Percentiles rank a stretch among this genome's conserved stretches.
phyloP scores from a whole-genome alignment of 1,140 invertebrate genomes.

The Mesaphorura yosii region DNA sequence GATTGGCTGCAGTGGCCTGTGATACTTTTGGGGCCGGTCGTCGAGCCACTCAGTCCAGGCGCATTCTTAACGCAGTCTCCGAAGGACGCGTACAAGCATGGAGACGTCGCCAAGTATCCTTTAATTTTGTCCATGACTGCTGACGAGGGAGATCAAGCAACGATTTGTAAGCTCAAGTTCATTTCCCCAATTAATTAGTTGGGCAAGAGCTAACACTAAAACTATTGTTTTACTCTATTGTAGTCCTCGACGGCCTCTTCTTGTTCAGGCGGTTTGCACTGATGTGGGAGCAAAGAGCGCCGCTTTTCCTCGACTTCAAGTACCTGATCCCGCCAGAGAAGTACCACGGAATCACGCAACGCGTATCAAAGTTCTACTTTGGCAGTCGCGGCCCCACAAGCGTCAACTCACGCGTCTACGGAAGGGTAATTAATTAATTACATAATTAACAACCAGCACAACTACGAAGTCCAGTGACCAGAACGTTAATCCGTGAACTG shows the following conservation, averaged over 20 bases:
- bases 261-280: not conserved
- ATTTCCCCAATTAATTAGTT: not conserved
- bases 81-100: not conserved
- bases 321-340: not conserved
- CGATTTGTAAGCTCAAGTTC: not conserved
- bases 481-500: too few species aligned
- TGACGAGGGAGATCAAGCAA: conserved; percentile 5
- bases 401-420: not conserved
- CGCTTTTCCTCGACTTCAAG: not conserved
- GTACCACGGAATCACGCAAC: not conserved
- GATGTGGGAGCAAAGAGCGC: not conserved
- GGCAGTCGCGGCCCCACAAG: not conserved
- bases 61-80: not conserved
- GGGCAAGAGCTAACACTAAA: not conserved
- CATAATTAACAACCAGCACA: not conserved
- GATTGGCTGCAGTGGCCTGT: not conserved
- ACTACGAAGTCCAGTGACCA: too few species aligned
- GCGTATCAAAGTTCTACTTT: not conserved
- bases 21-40: not conserved
- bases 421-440: not conserved
- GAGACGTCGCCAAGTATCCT: conserved; percentile 2
- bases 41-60: not conserved
- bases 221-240: not conserved
- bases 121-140: not conserved
- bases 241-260: not conserved